A percentile compares a stretch with the other conserved stretches of the same genome.
phyloP scores from a whole-genome alignment of 1,140 invertebrate genomes.

The Zaprionus africanus region DNA sequence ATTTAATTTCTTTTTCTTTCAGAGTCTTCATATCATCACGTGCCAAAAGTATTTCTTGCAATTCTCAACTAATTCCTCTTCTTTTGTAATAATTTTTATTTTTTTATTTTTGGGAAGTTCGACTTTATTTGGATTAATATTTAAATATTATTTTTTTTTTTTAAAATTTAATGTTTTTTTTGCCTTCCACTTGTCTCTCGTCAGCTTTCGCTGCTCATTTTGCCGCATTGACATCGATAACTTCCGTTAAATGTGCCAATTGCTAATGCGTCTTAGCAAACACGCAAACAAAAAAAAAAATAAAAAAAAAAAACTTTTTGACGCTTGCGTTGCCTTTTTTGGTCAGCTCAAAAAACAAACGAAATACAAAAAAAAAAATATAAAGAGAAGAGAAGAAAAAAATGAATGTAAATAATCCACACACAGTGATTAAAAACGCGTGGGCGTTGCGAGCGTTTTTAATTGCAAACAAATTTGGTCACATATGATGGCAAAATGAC shows the following conservation, averaged over 20 bases:
- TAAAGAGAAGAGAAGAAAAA: not conserved
- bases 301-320: constrained; percentile 21
- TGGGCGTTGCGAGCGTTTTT: constrained; percentile 65
- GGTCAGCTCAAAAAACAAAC: constrained; percentile 57
- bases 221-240: constrained; percentile 74
- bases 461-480: constrained; percentile 79
- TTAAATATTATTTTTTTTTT: not conserved
- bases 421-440: constrained; percentile 32
- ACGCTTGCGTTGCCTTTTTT: constrained; percentile 61
- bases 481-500: constrained; percentile 31
- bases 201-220: constrained; percentile 72
- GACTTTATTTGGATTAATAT: not conserved
- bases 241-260: constrained; percentile 81
- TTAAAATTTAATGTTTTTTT: not conserved
- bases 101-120: not conserved
- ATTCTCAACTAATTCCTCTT: too few relatives aligned
- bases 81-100: too few relatives aligned
- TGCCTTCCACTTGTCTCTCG: constrained; percentile 7
- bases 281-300: constrained; percentile 23
- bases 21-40: too few relatives aligned
- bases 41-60: too few relatives aligned
- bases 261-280: constrained; percentile 67
- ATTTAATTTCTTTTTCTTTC: too few relatives aligned
- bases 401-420: not conserved
- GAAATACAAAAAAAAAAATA: not conserved